A percentile compares a stretch with the other conserved stretches of the same genome.
These are phyloP conservation scores for Ctenicera cuprea DNA, from an alignment of 2,888 invertebrate genomes.

Conservation along the genomic window DNA sequence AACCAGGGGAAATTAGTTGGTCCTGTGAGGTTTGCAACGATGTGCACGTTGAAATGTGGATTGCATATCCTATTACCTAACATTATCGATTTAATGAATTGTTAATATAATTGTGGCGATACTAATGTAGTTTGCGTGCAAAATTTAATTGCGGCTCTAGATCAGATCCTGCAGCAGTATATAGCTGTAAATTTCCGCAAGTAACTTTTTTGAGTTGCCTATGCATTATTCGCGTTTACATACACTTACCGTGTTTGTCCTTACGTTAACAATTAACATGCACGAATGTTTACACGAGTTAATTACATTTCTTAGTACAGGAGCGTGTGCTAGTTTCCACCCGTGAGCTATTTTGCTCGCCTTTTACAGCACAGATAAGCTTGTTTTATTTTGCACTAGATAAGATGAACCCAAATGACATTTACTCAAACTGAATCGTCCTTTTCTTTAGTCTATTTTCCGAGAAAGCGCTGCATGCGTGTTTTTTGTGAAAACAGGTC, in stretches of 20 bases:
- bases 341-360: slow-evolving; percentile 2
- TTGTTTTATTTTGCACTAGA: slow-evolving; percentile 24
- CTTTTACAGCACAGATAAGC: slow-evolving; percentile 19
- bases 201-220: background rate
- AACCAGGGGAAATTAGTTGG: background rate
- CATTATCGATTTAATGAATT: no score
- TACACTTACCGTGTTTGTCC: slow-evolving; percentile 4
- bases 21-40: background rate
- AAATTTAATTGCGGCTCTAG: no score
- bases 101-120: no score
- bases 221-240: slow-evolving; percentile 13
- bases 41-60: background rate
- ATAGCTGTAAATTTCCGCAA: background rate
- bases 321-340: background rate
- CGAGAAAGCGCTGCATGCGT: slow-evolving; percentile 9
- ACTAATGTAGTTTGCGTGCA: no score
- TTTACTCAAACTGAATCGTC: slow-evolving; percentile 14
- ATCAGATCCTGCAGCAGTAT: no score
- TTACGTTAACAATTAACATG: slow-evolving; percentile 15
- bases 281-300: slow-evolving; percentile 16
- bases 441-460: slow-evolving; percentile 14
- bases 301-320: slow-evolving; percentile 22
- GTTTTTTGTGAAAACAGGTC: slow-evolving; percentile 16
- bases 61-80: no score
- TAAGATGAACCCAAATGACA: slow-evolving; percentile 25